These are phyloP conservation scores for Bos indicus DNA, from an alignment of 2,113 vertebrate species.

Conservation along the genomic window DNA sequence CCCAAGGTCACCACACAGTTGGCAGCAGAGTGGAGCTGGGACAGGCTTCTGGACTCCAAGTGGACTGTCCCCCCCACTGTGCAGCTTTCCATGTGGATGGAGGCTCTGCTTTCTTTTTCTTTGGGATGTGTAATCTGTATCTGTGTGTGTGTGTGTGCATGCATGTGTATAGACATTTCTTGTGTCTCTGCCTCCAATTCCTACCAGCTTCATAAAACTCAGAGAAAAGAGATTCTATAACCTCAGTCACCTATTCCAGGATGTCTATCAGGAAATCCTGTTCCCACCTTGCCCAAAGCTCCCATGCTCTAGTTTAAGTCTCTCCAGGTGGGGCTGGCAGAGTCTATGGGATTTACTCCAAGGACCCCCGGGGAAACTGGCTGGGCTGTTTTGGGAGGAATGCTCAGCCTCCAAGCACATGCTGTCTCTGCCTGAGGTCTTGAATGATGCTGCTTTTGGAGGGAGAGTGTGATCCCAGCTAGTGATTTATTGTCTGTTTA, in stretches of 20 bases:
- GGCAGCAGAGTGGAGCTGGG: not conserved
- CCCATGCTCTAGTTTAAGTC: not conserved
- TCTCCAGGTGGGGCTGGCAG: not conserved
- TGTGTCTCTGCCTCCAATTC: not conserved
- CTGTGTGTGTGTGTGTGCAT: not conserved
- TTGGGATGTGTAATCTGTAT: no score
- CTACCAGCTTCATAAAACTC: not conserved
- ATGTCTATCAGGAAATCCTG: not conserved
- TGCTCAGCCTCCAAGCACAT: not conserved
- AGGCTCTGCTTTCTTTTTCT: not conserved
- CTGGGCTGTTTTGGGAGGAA: not conserved
- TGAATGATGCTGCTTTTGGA: not conserved
- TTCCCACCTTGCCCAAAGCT: not conserved
- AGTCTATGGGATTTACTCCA: not conserved
- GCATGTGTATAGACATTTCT: not conserved
- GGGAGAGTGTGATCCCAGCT: not conserved
- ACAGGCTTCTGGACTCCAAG: not conserved
- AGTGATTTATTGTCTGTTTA: constrained; percentile 26
- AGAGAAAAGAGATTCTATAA: not conserved
- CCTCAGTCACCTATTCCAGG: not conserved
- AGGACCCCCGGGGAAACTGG: not conserved
- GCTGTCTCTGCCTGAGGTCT: not conserved
- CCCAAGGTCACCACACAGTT: not conserved
- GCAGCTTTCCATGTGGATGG: not conserved
- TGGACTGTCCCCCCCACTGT: not conserved